These are phyloP conservation scores for Brienomyrus brachyistius DNA, from an alignment of 2,113 vertebrate genomes.

Conservation along the genomic window DNA sequence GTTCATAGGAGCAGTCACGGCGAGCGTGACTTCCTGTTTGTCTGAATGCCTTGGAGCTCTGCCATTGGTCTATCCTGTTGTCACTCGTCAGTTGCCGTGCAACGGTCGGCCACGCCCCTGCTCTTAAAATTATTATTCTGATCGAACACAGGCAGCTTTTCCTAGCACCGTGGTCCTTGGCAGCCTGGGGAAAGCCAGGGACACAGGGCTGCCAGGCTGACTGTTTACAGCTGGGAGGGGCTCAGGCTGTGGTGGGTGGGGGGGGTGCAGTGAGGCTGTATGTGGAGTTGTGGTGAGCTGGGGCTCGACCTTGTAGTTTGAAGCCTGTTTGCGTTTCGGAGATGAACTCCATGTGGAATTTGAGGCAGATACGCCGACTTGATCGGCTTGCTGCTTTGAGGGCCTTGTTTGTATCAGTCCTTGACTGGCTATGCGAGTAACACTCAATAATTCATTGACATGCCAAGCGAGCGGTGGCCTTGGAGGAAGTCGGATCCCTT, in stretches of 20 bases:
- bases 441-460: neutral
- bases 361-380: neutral
- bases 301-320: neutral
- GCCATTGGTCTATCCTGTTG: neutral
- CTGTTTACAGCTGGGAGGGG: neutral
- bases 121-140: neutral
- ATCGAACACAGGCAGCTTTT: neutral
- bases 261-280: neutral
- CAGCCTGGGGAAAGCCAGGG: neutral
- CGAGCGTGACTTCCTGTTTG: neutral
- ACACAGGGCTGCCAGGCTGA: neutral
- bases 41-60: neutral
- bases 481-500: neutral
- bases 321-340: neutral
- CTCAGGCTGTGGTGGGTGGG: neutral
- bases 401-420: neutral
- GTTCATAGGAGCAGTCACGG: neutral
- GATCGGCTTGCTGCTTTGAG: neutral
- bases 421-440: neutral
- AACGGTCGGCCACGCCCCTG: neutral
- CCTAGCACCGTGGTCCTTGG: neutral
- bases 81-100: neutral
- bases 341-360: neutral
- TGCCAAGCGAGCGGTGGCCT: neutral
- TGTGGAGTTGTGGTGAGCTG: neutral